Percentiles rank a stretch among this genome's conserved stretches.
Evolutionary conservation across 2,888 invertebrate species (phyloP).

Genomic region (Spatulosminthurus flaviceps): DNA sequence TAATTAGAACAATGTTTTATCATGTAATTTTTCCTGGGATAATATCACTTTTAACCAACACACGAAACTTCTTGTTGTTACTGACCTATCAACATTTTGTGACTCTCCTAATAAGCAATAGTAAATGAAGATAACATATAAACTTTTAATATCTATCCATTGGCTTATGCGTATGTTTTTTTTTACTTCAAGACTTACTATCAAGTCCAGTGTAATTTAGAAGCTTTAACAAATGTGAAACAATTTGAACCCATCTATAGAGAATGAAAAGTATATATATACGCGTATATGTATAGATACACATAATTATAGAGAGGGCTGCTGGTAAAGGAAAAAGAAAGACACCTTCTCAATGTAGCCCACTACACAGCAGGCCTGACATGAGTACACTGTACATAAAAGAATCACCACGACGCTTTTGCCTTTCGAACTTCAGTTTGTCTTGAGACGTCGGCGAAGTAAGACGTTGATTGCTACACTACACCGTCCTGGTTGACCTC

Average conservation of each 20-base stretch:
- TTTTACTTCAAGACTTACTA: neutral
- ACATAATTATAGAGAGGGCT: neutral
- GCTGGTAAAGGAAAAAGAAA: neutral
- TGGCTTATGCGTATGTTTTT: too few species aligned
- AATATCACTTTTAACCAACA: too few species aligned
- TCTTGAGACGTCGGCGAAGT: constrained; percentile 51
- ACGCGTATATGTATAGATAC: neutral
- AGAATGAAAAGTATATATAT: neutral
- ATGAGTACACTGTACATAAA: constrained; percentile 10
- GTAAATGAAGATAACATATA: too few species aligned
- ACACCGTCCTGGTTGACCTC: constrained; percentile 47
- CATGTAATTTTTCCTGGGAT: too few species aligned
- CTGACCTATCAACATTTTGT: too few species aligned
- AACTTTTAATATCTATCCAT: too few species aligned
- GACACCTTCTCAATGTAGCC: neutral
- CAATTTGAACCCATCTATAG: neutral
- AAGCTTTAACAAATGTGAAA: neutral
- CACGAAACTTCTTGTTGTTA: too few species aligned
- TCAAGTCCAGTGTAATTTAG: neutral
- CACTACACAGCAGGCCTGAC: constrained; percentile 9
- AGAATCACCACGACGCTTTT: constrained; percentile 8
- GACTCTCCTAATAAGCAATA: too few species aligned
- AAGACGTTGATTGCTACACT: constrained; percentile 29
- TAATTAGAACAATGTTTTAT: too few species aligned
- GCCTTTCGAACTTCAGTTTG: constrained; percentile 52